These are phyloP conservation scores for Nasonia giraulti DNA, from an alignment of 1,140 invertebrate genomes.

Conservation along the genomic window DNA sequence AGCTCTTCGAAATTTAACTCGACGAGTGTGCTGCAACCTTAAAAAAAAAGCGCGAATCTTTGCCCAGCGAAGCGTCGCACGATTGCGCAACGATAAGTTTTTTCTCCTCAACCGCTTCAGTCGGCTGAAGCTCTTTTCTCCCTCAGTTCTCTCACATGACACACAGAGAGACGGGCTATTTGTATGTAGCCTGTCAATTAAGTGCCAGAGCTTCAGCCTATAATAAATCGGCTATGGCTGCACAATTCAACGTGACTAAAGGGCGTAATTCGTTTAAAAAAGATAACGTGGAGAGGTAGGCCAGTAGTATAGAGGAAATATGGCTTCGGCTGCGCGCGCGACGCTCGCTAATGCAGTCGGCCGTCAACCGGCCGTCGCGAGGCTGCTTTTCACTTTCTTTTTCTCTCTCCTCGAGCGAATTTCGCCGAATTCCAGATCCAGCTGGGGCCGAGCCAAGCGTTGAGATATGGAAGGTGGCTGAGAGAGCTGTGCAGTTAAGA, in stretches of 20 bases:
- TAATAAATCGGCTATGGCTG: conserved; percentile 55
- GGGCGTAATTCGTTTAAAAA: conserved; percentile 68
- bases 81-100: conserved; percentile 21
- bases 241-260: conserved; percentile 64
- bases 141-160: too few relatives aligned
- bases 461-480: neutral
- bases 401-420: neutral
- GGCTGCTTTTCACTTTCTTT: neutral
- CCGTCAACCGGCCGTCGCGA: conserved; percentile 49
- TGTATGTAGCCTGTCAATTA: conserved; percentile 58
- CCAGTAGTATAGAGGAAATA: conserved; percentile 53
- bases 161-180: neutral
- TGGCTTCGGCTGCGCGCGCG: conserved; percentile 61
- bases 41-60: neutral
- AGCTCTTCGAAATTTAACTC: neutral
- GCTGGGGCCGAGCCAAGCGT: neutral
- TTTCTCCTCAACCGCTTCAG: neutral
- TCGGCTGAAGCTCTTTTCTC: neutral
- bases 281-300: conserved; percentile 33
- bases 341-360: conserved; percentile 54
- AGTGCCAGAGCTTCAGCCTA: conserved; percentile 7
- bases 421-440: neutral
- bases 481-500: neutral
- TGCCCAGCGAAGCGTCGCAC: neutral
- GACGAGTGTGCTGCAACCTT: too few relatives aligned